Evolutionary conservation across 2,888 invertebrate species (phyloP).

Genomic region (Drosophila recens): DNA sequence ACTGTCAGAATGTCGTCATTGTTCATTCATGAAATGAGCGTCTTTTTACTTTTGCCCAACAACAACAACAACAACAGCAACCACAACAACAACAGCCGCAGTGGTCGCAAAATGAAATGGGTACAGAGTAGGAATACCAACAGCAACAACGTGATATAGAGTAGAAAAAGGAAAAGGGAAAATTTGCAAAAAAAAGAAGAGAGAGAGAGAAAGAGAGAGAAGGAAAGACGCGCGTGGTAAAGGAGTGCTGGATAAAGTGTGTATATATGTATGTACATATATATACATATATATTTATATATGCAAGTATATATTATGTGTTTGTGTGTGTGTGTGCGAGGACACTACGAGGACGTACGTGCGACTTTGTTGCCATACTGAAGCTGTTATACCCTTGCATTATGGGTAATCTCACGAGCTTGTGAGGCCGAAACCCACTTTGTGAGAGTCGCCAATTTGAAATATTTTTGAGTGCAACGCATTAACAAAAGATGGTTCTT

Average conservation of each 20-base stretch:
- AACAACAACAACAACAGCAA: conserved; percentile 30
- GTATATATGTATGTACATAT: neutral
- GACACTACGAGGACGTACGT: conserved; percentile 78
- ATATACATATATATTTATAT: conserved; percentile 1
- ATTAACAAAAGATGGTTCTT: no score
- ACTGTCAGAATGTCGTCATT: conserved; percentile 79
- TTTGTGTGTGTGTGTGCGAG: conserved; percentile 60
- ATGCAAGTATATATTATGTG: conserved; percentile 2
- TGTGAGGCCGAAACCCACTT: no score
- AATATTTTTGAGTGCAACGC: no score
- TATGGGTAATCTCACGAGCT: no score
- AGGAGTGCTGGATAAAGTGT: conserved; percentile 59
- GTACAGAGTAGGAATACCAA: conserved; percentile 27
- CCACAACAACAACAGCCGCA: conserved; percentile 61
- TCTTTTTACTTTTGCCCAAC: conserved; percentile 64
- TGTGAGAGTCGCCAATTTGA: no score
- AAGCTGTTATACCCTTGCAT: conserved; percentile 18
- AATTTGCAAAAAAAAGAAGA: neutral
- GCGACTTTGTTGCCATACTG: conserved; percentile 64
- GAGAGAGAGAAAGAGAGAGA: conserved; percentile 6
- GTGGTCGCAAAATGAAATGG: conserved; percentile 71
- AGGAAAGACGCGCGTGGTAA: conserved; percentile 60
- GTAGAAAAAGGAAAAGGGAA: conserved; percentile 16
- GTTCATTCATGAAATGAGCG: conserved; percentile 79
- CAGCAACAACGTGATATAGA: conserved; percentile 8